Evolutionary conservation across 2,888 invertebrate genomes (phyloP).

Genomic region (Limnephilus lunatus): DNA sequence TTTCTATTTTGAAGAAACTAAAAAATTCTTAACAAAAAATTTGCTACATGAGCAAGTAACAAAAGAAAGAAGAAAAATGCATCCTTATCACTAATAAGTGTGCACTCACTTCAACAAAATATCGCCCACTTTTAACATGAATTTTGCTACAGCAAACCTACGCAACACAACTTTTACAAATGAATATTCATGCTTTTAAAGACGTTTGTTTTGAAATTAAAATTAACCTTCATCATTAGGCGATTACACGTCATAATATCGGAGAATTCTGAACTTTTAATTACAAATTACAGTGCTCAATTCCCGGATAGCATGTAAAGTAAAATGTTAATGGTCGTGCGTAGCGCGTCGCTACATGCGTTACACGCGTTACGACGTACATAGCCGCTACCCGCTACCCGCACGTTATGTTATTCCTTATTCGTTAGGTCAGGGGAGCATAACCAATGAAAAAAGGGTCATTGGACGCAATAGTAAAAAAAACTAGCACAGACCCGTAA

Average conservation of each 20-base stretch:
- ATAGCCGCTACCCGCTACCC: slow-evolving; percentile 13
- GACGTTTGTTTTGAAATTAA: background rate
- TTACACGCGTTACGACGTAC: slow-evolving; percentile 36
- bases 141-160: too few relatives aligned
- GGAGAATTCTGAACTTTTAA: slow-evolving; percentile 15
- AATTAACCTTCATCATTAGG: background rate
- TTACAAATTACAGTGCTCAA: slow-evolving; percentile 46
- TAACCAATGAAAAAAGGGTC: background rate
- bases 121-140: too few relatives aligned
- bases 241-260: background rate
- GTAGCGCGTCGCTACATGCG: slow-evolving; percentile 47
- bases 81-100: too few relatives aligned
- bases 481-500: too few relatives aligned
- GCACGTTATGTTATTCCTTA: slow-evolving; percentile 60
- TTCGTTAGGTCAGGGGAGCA: slow-evolving; percentile 32
- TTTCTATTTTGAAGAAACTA: too few relatives aligned
- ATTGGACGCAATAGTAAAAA: too few relatives aligned
- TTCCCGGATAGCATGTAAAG: slow-evolving; percentile 34
- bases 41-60: too few relatives aligned
- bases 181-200: background rate
- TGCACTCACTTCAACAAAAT: background rate
- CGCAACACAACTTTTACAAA: too few relatives aligned
- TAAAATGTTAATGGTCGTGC: slow-evolving; percentile 44
- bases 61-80: too few relatives aligned
- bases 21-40: too few relatives aligned